These are phyloP conservation scores for Tineola bisselliella DNA, from an alignment of 2,888 invertebrate species.

Conservation along the genomic window DNA sequence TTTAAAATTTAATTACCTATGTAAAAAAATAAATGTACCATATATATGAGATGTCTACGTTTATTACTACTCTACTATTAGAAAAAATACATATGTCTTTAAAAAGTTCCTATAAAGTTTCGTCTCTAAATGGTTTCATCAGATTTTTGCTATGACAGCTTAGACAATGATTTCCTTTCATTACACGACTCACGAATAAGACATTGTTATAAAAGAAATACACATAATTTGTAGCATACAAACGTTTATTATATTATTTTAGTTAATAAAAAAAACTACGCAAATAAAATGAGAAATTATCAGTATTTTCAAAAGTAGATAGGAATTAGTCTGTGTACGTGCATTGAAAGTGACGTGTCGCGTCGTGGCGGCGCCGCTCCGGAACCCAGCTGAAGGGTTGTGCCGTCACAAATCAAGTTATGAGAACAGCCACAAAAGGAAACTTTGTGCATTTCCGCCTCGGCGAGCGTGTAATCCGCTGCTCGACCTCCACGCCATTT, in stretches of 20 bases:
- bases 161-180: constrained; percentile 32
- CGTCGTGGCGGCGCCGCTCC: constrained; percentile 60
- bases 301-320: not conserved
- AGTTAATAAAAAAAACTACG: no score
- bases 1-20: no score
- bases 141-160: constrained; percentile 40
- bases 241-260: no score
- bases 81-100: constrained; percentile 21
- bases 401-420: constrained; percentile 66
- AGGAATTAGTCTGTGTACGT: not conserved
- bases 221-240: no score
- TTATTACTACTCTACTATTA: not conserved
- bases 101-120: constrained; percentile 25
- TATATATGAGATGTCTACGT: no score
- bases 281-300: not conserved
- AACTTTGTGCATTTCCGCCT: constrained; percentile 66
- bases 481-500: constrained; percentile 21
- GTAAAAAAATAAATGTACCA: no score
- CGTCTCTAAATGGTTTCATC: constrained; percentile 34
- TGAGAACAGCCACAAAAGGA: constrained; percentile 66
- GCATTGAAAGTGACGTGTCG: constrained; percentile 46
- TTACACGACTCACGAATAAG: constrained; percentile 22
- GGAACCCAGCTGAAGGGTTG: constrained; percentile 62
- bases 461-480: constrained; percentile 56
- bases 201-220: constrained; percentile 21